Evolutionary conservation across 2,113 vertebrate species (phyloP), one percentile per base, ranked within the genome.

Genomic region (Melozone crissalis): DNA sequence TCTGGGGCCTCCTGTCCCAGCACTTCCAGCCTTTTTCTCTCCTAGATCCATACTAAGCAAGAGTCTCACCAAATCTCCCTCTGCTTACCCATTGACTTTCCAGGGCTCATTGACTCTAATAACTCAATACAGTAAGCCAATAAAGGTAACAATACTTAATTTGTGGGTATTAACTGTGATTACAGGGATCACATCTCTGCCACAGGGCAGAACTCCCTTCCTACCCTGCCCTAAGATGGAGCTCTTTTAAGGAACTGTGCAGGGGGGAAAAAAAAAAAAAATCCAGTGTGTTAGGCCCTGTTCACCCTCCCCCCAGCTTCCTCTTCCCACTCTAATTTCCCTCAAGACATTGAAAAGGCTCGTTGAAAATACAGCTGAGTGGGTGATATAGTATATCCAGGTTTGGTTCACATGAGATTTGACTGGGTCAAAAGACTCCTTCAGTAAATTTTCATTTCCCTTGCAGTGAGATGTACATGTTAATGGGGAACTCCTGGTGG

Each of bases 371-470:
- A 62, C 39, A 85, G 43, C 5, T 41, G 47, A 59, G 73, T 49
- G 39, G 59, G 24, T 71, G 76, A 67, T n/a, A 43, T 0, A 8
- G 14, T 16, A 63, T n/a, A 55, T n/a, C 51, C 49, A 52, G 49
- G 7, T 83, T 66, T 37, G 66, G 74, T 73, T 93, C 90, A 59
- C 16, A 1, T 11, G 39, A 89, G 74, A 83, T 59, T 39, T 47
- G 39, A 74, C 58, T 24, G 21, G 82, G 78, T 95, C 84, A 88
- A 74, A 86, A 71, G 37, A 83, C 59, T 85, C 35, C 63, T 58
- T 43, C 39, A 21, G 55, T 51, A 85, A 49, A 59, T 52, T 46
- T 58, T 82, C 51, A 15, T 71, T 77, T 91, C 57, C 68, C 39
- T 71, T 44, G 24, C 35, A 87, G 35, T 27, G 39, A 84, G 61